phyloP scores from a whole-genome alignment of 37 sponge, comb jelly and placozoan genomes.

The Beroe forskalii region DNA sequence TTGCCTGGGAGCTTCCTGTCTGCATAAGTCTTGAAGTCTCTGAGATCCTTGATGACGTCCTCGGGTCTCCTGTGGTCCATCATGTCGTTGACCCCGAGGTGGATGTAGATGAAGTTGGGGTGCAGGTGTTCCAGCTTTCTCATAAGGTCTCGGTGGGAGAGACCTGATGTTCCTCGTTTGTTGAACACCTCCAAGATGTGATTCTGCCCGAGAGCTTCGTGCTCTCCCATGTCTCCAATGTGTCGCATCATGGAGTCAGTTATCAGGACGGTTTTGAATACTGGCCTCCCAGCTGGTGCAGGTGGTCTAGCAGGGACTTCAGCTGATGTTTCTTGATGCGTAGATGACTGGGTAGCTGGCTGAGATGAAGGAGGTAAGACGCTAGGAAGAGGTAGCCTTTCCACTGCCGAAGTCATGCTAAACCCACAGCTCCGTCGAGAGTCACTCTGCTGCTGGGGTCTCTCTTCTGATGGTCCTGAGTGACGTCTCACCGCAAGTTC shows the following conservation, averaged over 20 bases:
- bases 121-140: neutral
- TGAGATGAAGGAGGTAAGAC: neutral
- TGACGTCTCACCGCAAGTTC: neutral
- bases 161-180: neutral
- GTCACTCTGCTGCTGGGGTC: neutral
- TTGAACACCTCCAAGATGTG: neutral
- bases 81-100: constrained; percentile 1
- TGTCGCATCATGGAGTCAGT: constrained; percentile 1
- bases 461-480: neutral
- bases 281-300: neutral
- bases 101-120: neutral
- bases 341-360: neutral
- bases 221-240: neutral
- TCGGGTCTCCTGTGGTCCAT: neutral
- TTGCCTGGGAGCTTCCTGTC: neutral
- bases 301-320: neutral
- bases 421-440: neutral
- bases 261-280: neutral
- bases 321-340: neutral
- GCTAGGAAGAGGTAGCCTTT: neutral
- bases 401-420: neutral
- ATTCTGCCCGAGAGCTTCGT: neutral
- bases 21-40: neutral
- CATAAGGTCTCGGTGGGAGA: neutral
- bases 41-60: neutral